These are phyloP conservation scores for Malurus splendens DNA, from an alignment of 2,797 vertebrate species.

Conservation along the genomic window DNA sequence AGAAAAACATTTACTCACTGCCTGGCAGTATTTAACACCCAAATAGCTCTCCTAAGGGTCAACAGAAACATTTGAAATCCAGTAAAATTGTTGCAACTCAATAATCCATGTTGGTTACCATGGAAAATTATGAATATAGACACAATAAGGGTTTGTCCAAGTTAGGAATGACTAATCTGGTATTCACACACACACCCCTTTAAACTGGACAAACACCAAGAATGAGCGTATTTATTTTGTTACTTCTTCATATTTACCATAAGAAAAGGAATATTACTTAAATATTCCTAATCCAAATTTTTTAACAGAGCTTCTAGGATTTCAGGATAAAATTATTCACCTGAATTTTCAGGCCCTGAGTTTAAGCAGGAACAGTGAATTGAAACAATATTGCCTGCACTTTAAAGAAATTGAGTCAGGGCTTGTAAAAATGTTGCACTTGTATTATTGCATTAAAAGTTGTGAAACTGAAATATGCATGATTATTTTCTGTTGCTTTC, in stretches of 20 bases:
- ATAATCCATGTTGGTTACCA: neutral
- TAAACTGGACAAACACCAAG: slow-evolving; percentile 15
- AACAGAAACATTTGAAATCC: neutral
- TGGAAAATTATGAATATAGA: slow-evolving; percentile 31
- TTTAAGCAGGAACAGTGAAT: neutral
- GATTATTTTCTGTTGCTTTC: neutral
- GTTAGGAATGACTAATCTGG: slow-evolving; percentile 33
- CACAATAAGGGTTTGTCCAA: neutral
- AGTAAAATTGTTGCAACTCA: neutral
- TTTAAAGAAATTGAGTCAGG: neutral
- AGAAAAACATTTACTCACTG: slow-evolving; percentile 13
- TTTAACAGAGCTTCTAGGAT: neutral
- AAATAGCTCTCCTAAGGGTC: neutral
- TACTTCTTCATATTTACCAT: neutral
- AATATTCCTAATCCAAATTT: neutral
- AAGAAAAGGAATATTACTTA: neutral
- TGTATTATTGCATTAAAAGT: neutral
- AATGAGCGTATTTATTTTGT: neutral
- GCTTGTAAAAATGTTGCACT: neutral
- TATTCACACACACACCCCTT: neutral
- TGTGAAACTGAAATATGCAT: neutral
- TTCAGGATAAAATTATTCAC: neutral
- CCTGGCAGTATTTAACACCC: neutral
- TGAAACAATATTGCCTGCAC: neutral
- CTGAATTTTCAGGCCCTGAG: neutral